Conservation (phyloP, 1,140 invertebrate species). For the Drosophila subpulchrella region DNA sequence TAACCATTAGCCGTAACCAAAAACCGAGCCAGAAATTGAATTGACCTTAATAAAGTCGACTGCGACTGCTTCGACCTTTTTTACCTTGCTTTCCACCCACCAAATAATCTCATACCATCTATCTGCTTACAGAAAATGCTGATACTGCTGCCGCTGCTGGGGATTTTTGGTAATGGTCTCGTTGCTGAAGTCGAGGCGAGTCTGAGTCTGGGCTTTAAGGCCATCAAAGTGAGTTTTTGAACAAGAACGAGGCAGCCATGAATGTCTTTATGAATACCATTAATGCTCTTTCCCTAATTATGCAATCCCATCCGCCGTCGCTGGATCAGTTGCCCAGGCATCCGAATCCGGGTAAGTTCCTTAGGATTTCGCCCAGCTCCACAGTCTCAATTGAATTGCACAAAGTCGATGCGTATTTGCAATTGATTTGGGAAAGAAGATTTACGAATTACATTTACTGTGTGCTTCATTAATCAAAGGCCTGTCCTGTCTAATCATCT, state of each 20-base stretch:
- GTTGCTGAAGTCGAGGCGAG: conserved; percentile 71
- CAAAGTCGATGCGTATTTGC: conserved; percentile 33
- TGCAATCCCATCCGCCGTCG: conserved; percentile 16
- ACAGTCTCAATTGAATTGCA: conserved; percentile 32
- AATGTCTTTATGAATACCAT: conserved; percentile 62
- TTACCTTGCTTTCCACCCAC: conserved; percentile 30
- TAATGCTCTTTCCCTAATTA: conserved; percentile 64
- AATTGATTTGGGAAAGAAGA: conserved; percentile 51
- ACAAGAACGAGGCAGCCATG: conserved; percentile 23
- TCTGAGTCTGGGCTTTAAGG: conserved; percentile 79
- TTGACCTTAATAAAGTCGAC: conserved; percentile 82
- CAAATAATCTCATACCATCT: conserved; percentile 45
- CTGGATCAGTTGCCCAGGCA: conserved; percentile 68
- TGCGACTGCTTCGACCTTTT: conserved; percentile 50
- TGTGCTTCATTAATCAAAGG: conserved; percentile 79
- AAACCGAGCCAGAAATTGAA: conserved; percentile 74
- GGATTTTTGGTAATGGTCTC: conserved; percentile 78
- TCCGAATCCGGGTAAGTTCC: conserved; percentile 76
- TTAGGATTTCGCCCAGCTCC: conserved; percentile 13
- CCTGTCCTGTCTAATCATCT: conserved; percentile 8
- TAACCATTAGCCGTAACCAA: conserved; percentile 74
- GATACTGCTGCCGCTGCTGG: conserved; percentile 78
- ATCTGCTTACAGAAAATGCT: conserved; percentile 75
- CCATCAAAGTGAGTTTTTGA: conserved; percentile 76
- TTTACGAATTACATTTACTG: conserved; percentile 67